Evolutionary conservation across 2,797 vertebrate species (phyloP).

Genomic region (Oryzias dopingdopingensis): DNA sequence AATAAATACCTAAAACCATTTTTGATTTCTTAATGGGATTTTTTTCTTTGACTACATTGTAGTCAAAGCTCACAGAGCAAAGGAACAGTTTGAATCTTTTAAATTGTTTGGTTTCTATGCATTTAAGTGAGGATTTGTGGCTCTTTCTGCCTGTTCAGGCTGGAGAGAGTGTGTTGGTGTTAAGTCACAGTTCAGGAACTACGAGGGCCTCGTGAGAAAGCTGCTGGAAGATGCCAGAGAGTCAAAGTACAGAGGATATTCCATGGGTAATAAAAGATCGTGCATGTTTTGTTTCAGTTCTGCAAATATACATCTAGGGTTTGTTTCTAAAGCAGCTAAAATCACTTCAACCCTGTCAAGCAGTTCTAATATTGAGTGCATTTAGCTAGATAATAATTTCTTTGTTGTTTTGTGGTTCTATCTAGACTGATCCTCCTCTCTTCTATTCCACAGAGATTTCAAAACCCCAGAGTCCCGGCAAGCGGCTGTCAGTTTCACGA

Average conservation of each 20-base stretch:
- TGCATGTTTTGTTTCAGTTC: background rate
- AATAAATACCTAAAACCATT: too few species aligned
- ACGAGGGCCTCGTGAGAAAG: conserved; percentile 61
- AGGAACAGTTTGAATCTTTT: too few species aligned
- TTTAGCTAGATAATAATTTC: conserved; percentile 39
- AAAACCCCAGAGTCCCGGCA: conserved; percentile 66
- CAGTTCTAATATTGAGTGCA: conserved; percentile 10
- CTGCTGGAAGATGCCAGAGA: conserved; percentile 74
- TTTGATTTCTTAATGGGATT: too few species aligned
- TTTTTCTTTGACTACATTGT: too few species aligned
- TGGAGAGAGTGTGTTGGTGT: conserved; percentile 76
- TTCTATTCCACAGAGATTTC: conserved; percentile 60
- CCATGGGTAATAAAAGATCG: conserved; percentile 58
- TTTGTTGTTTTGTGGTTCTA: background rate
- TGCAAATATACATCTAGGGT: background rate
- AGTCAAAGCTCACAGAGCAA: too few species aligned
- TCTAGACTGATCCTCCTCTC: conserved; percentile 33
- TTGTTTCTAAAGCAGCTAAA: conserved; percentile 10
- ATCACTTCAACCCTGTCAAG: background rate
- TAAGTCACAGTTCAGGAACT: conserved; percentile 66
- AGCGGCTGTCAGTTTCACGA: conserved; percentile 76
- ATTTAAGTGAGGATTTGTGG: conserved; percentile 9
- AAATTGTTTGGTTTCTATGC: background rate
- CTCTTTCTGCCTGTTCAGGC: conserved; percentile 52
- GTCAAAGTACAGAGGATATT: conserved; percentile 68